Evolutionary conservation across 2,888 invertebrate species (phyloP).

Genomic region (Oxyscelio sp.): DNA sequence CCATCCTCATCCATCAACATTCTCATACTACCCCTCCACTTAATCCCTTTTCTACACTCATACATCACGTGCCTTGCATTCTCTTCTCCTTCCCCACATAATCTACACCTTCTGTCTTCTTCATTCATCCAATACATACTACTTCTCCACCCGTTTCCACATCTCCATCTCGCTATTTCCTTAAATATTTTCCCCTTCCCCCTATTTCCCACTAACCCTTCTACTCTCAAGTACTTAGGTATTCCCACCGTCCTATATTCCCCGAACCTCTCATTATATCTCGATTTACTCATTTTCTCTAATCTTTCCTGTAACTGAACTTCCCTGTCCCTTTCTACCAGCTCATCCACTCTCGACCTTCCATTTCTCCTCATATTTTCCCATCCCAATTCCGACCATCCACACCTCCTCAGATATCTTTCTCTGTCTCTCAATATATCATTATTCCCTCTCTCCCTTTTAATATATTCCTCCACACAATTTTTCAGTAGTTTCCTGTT

Average conservation of each 20-base stretch:
- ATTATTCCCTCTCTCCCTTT: not conserved
- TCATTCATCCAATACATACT: not conserved
- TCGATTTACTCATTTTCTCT: not conserved
- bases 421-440: too few species aligned
- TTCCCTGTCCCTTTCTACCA: not conserved
- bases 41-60: not conserved
- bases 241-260: not conserved
- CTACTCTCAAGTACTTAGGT: not conserved
- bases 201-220: not conserved
- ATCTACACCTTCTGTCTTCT: constrained; percentile 2
- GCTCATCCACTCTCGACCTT: too few species aligned
- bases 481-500: not conserved
- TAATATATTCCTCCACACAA: not conserved
- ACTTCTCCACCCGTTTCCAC: not conserved
- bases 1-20: not conserved
- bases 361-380: too few species aligned
- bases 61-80: not conserved
- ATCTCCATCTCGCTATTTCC: not conserved
- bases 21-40: not conserved
- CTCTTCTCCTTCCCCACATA: constrained; percentile 2
- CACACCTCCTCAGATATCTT: too few species aligned
- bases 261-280: constrained; percentile 5
- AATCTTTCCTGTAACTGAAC: not conserved
- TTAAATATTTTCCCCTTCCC: not conserved
- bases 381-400: too few species aligned